A percentile compares a stretch with the other conserved stretches of the same genome.
phyloP scores from a whole-genome alignment of 2,797 vertebrate genomes.

The Pipistrellus kuhlii region DNA sequence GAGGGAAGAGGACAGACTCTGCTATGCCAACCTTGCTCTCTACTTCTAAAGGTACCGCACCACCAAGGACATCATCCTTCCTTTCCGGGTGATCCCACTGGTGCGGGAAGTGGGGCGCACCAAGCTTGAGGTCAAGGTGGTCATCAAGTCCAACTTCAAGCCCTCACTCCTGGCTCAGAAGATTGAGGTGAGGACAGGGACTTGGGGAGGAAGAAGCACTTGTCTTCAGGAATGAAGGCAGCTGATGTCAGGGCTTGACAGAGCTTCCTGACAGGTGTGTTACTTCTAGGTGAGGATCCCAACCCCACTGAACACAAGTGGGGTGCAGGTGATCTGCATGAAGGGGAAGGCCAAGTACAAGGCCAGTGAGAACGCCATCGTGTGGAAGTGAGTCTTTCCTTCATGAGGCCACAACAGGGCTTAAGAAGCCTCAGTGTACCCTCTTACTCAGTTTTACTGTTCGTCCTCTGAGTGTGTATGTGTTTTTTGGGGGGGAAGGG shows the following conservation, averaged over 20 bases:
- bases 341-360: slow-evolving; percentile 99
- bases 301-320: slow-evolving; percentile 98
- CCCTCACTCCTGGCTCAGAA: slow-evolving; percentile 99
- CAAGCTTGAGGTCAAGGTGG: slow-evolving; percentile 98
- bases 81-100: slow-evolving; percentile 98
- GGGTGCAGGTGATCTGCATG: slow-evolving; percentile 99
- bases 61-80: slow-evolving; percentile 99
- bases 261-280: slow-evolving; percentile 51
- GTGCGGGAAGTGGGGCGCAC: slow-evolving; percentile 98
- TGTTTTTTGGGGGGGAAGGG: not conserved
- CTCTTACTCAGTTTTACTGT: not conserved
- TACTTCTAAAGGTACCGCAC: slow-evolving; percentile 94
- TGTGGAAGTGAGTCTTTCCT: slow-evolving; percentile 96
- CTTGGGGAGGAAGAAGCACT: not conserved
- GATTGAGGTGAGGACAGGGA: slow-evolving; percentile 93
- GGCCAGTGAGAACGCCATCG: slow-evolving; percentile 99
- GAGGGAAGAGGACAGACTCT: not conserved
- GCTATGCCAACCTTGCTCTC: not conserved
- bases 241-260: not conserved
- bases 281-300: slow-evolving; percentile 95
- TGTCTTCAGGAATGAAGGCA: not conserved
- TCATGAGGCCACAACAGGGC: not conserved
- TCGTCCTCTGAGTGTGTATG: not conserved
- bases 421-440: not conserved
- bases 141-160: slow-evolving; percentile 99